These are phyloP conservation scores for Dipodomys merriami DNA, from an alignment of 2,113 vertebrate genomes.

Conservation along the genomic window DNA sequence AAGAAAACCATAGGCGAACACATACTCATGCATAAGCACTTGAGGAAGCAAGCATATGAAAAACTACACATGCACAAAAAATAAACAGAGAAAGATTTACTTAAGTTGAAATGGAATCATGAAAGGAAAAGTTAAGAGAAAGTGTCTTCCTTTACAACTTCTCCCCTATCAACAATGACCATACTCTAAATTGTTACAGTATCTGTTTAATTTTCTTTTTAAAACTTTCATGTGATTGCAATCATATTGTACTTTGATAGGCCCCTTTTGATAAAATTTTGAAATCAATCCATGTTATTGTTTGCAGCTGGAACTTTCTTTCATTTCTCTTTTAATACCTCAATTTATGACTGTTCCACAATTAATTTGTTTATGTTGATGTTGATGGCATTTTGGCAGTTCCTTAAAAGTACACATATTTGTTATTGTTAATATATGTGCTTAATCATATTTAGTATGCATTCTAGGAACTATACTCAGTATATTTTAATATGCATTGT, in stretches of 20 bases:
- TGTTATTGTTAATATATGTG: neutral
- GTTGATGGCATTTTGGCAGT: neutral
- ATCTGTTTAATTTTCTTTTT: neutral
- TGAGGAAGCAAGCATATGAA: neutral
- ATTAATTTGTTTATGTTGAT: neutral
- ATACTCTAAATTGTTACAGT: neutral
- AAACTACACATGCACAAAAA: neutral
- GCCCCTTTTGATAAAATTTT: neutral
- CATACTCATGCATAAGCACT: neutral
- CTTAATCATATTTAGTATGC: neutral
- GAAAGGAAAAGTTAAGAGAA: accelerated
- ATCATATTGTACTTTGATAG: neutral
- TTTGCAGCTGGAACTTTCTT: neutral
- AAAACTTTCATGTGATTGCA: neutral
- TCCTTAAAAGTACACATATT: neutral
- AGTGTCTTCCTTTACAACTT: neutral
- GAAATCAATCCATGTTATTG: neutral
- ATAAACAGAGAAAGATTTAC: neutral
- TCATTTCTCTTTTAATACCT: neutral
- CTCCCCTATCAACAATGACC: neutral
- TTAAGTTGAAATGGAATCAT: neutral
- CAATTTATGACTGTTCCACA: neutral
- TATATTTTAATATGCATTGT: neutral
- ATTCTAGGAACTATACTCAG: neutral
- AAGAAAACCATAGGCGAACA: neutral